Base-by-base conservation (phyloP, 2,888 invertebrate species). In the Tholera decimalis region DNA sequence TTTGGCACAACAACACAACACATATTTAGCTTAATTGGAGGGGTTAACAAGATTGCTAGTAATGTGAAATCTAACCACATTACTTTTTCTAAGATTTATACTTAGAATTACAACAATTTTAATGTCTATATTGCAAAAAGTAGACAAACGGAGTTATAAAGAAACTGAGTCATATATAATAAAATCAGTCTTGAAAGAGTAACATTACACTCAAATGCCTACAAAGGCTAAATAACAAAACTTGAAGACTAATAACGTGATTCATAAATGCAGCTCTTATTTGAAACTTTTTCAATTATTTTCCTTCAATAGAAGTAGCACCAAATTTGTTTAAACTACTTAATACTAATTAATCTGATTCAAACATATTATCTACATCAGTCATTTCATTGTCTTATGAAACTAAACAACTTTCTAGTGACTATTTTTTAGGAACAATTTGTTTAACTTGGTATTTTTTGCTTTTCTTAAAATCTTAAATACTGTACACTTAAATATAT, bases 351-450 rank as follows among this genome's bases (percentile, higher is more conserved):
- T 57, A 68, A 43, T 15, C 18, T 6, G n/a, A 30, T 41, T 33
- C 2, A 1, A 39, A 39, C 11, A 50, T 18, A 37, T 15, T n/a
- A n/a, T 37, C n/a, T 9, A 26, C 20, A 41, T 20, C 7, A 15
- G 28, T 15, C n/a, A 7, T 15, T 41, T 41, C 24, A 30, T 43
- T n/a, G 15, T 15, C 28, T 43, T 26, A 46, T 46, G 26, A 15
- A 24, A 18, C 18, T 1, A 47, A 1, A 26, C 22, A 8, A 18
- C 26, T 35, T 9, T 57, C 5, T 64, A 56, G 30, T 35, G 56
- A 56, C 26, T 63, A 55, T n/a, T 35, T 33, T 15, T 22, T 43
- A 69, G 63, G 63, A 64, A 58, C 59, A 53, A 30, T 0, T 55
- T 9, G 3, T 33, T 18, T 18, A 28, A 28, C 28, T 28, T 28